Conservation (phyloP, 2,797 vertebrate species). For the Lithobates sylvaticus region DNA sequence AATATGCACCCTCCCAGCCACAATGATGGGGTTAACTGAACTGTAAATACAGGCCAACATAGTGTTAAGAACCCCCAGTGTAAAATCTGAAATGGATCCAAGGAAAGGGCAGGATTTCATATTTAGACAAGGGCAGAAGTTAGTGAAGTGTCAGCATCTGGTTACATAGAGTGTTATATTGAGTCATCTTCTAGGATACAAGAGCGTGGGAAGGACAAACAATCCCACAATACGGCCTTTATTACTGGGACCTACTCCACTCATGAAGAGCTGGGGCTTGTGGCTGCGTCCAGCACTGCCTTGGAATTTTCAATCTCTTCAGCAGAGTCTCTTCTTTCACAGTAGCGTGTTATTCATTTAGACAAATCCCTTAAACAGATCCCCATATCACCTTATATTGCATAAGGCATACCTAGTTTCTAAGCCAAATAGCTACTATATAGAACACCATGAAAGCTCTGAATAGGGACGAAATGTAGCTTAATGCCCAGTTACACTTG, state of each 20-base stretch:
- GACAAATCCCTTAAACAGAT: neutral
- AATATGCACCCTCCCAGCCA: too few species aligned
- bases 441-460: neutral
- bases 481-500: neutral
- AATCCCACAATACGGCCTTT: conserved; percentile 46
- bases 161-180: conserved; percentile 17
- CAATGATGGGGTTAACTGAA: neutral
- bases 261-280: conserved; percentile 7
- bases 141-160: conserved; percentile 44
- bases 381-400: neutral
- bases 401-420: neutral
- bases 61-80: neutral
- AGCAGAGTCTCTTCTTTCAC: neutral
- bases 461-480: too few species aligned
- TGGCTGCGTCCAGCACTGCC: neutral
- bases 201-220: conserved; percentile 57
- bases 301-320: neutral
- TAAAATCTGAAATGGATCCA: neutral
- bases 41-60: neutral
- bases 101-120: neutral
- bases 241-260: conserved; percentile 18
- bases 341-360: neutral
- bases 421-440: neutral
- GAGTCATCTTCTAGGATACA: conserved; percentile 22
- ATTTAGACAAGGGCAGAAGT: neutral